Base-by-base conservation (phyloP, 2,113 vertebrate genomes). In the Pionites leucogaster region DNA sequence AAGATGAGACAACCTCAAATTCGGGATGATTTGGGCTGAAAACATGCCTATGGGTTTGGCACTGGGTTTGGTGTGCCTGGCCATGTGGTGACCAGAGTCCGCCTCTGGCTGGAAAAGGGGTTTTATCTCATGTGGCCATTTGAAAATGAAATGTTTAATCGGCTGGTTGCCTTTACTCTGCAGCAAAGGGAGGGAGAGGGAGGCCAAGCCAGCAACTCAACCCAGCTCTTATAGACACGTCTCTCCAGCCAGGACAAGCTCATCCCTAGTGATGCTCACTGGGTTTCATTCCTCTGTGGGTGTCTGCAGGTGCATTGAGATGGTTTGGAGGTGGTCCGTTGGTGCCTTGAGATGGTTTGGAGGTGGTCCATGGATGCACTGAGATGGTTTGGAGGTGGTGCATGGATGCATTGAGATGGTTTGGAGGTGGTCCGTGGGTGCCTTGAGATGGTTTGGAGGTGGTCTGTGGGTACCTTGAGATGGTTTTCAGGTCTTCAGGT, bases 1-100 rank as follows among this genome's bases (percentile, higher is more conserved):
- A 60, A 63, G 16, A 27, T 7, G 18, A n/a, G 16, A 77, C 28
- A 76, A 17, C 23, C 28, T 80, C 47, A 55, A 18, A 35, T 33
- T 15, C 20, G 80, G 31, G 19, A 11, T 82, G 46, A 25, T 70
- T 55, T 10, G 50, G 57, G 15, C 13, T 59, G 20, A 75, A 47
- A 22, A 33, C 1, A 0, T 6, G 2, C 5, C 1, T 18, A 22
- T 23, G 11, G 37, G 28, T 60, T 60, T 60, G 31, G 11, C 0
- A 0, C 10, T 84, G 88, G n/a, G 42, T 62, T 77, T 81, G 53
- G 23, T 44, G 24, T 24, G 6, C 50, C 13, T 55, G 16, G 57
- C 12, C 24, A 15, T 8, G 1, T 29, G 29, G 5, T 33, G 17
- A 78, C n/a, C 25, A 37, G 50, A 71, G 37, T 17, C 19, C 39